These are phyloP conservation scores for Galbula dea DNA, from an alignment of 2,113 vertebrate species.

Conservation along the genomic window DNA sequence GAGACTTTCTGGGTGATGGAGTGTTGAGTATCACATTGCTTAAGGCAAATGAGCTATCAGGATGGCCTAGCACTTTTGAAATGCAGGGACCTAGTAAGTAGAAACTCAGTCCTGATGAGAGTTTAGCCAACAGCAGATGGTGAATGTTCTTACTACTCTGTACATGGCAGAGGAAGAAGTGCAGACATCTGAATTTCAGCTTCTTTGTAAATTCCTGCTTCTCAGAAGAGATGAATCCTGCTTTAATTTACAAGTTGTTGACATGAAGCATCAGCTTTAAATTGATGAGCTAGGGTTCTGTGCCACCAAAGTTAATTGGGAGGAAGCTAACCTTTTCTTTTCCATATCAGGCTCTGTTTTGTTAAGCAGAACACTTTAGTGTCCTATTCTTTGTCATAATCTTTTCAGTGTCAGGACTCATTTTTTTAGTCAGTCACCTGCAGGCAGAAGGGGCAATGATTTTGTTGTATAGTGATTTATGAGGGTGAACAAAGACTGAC, in stretches of 20 bases:
- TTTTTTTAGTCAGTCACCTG: neutral
- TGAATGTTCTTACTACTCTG: neutral
- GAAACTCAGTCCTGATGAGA: neutral
- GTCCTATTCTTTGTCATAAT: neutral
- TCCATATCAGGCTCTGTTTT: neutral
- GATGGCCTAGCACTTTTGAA: neutral
- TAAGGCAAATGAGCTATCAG: neutral
- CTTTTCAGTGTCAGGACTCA: neutral
- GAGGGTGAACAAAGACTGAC: neutral
- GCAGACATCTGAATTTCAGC: neutral
- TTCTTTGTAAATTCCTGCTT: neutral
- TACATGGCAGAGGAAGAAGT: neutral
- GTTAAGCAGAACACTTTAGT: neutral
- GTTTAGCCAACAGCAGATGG: neutral
- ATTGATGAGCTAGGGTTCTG: neutral
- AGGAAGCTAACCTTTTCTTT: neutral
- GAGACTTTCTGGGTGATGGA: neutral
- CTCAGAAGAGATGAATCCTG: neutral
- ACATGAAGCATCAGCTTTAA: neutral
- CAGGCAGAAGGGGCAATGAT: neutral
- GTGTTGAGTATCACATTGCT: neutral
- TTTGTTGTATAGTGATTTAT: neutral
- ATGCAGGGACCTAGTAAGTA: neutral
- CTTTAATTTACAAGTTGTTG: neutral
- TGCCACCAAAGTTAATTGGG: neutral